Base-by-base conservation (phyloP, 2,797 vertebrate genomes). In the Sebastes kiyomatsui region DNA sequence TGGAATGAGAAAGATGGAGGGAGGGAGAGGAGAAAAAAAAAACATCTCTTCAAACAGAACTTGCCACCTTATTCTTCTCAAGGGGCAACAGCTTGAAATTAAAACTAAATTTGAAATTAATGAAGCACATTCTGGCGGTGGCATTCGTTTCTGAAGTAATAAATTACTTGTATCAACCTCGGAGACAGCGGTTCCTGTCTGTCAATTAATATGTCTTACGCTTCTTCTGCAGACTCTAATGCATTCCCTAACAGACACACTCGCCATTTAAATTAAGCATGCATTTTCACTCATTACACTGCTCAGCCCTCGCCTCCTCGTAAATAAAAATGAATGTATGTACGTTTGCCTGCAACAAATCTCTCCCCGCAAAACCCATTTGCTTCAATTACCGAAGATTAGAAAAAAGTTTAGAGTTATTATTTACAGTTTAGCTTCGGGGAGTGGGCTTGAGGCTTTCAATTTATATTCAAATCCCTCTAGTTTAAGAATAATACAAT, bases 21-120 rank as follows among this genome's bases (percentile, higher is more conserved):
- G 88, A 88, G 85, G 82, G 81, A 85, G 77, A 83, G 87, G 84
- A 93, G 91, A 91, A 91, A 95, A 96, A 95, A 54, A 97, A 95
- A 96, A 97, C 95, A 94, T 95, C 95, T 97, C 97, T 97, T 99
- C 97, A 98, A 98, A 99, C 96, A 97, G 96, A 97, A 99, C 97
- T 98, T 97, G 97, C 98, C 97, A 98, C 97, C 98, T 99, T 99
- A 98, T 99, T 99, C 97, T 99, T 99, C 98, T 99, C 99, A 98
- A 98, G 98, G 98, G 98, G 98, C 97, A 99, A 98, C 98, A 99
- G 98, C 98, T 99, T 99, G 99, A 99, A 99, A 99, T 99, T 99
- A 99, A 99, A 99, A 99, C 97, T 99, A 99, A 99, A 99, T 99
- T 98, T 99, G 98, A 99, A 99, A 99, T 99, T 99, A 99, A 99